Evolutionary conservation across 2,797 vertebrate species (phyloP).

Genomic region (Phalanger gymnotis): DNA sequence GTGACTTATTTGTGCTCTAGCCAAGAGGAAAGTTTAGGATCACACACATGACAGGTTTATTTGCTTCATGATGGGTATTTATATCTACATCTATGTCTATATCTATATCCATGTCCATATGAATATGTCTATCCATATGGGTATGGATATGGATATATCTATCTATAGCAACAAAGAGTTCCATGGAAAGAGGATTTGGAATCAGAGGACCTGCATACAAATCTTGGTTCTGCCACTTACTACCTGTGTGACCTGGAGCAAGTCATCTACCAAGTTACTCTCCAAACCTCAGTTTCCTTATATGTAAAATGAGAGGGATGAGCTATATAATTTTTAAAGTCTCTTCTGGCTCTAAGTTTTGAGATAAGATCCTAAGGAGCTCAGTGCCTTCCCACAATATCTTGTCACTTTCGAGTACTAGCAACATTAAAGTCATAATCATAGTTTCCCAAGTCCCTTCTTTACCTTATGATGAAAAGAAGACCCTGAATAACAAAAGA

Average conservation of each 20-base stretch:
- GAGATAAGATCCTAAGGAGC: neutral
- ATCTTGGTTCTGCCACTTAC: neutral
- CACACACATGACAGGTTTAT: neutral
- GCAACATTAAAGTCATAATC: neutral
- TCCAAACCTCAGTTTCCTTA: neutral
- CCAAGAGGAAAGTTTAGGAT: slow-evolving; percentile 35
- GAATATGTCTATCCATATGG: neutral
- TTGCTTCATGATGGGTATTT: neutral
- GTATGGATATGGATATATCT: neutral
- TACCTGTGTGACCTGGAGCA: neutral
- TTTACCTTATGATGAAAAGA: neutral
- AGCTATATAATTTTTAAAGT: neutral
- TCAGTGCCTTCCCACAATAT: neutral
- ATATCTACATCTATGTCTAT: neutral
- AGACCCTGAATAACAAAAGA: neutral
- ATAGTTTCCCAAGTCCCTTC: neutral
- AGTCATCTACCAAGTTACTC: neutral
- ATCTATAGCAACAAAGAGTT: neutral
- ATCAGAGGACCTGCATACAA: neutral
- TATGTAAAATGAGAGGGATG: neutral
- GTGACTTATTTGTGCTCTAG: slow-evolving; percentile 66
- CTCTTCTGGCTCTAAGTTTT: neutral
- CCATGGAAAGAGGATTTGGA: neutral
- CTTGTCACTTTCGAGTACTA: neutral
- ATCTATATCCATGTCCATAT: neutral